Percentiles rank a stretch among this genome's conserved stretches.
phyloP scores from a whole-genome alignment of 2,113 vertebrate species.

The Nycticebus coucang region DNA sequence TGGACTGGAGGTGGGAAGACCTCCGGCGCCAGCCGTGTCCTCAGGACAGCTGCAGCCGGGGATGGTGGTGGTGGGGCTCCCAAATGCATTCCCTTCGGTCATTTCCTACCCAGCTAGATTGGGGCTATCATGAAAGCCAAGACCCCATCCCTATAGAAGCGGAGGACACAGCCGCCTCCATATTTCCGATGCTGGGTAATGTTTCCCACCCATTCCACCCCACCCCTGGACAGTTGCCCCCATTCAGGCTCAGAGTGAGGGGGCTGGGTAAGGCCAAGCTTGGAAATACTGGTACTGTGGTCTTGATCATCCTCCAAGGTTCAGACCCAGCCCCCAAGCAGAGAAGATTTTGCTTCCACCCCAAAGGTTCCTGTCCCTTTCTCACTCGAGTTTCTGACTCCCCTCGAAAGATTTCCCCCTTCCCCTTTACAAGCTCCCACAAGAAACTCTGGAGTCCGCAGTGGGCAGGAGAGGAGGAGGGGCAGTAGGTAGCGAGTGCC shows the following conservation, averaged over 20 bases:
- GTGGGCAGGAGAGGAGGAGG: conserved; percentile 50
- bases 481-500: conserved; percentile 36
- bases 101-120: conserved; percentile 73
- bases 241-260: conserved; percentile 45
- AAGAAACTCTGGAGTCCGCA: conserved; percentile 53
- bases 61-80: background rate
- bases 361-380: background rate
- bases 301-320: conserved; percentile 16
- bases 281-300: background rate
- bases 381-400: conserved; percentile 44
- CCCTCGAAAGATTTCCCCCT: background rate
- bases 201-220: conserved; percentile 66
- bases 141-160: conserved; percentile 63
- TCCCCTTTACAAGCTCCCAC: conserved; percentile 10
- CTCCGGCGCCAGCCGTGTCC: conserved; percentile 55
- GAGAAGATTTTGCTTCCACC: background rate
- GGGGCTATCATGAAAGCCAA: conserved; percentile 64
- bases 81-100: conserved; percentile 50
- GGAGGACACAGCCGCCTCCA: conserved; percentile 67
- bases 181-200: conserved; percentile 73
- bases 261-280: conserved; percentile 9
- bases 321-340: background rate
- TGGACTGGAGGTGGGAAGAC: conserved; percentile 60
- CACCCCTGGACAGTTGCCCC: conserved; percentile 69
- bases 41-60: conserved; percentile 69